Percentiles rank a stretch among this genome's conserved stretches.
Conservation (phyloP, 1,140 invertebrate species). For the Melitaea cinxia region DNA sequence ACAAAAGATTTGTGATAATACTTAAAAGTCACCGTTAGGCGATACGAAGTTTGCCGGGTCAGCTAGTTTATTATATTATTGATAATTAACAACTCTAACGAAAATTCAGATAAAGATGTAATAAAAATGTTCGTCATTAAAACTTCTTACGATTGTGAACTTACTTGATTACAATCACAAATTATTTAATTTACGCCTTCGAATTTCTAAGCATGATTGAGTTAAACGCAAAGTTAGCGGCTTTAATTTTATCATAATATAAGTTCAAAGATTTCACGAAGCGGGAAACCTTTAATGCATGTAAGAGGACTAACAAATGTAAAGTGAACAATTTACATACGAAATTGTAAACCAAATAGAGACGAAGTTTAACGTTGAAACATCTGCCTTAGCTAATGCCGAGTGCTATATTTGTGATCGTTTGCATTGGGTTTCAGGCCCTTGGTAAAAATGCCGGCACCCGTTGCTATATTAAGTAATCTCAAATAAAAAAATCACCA, state of each 20-base stretch:
- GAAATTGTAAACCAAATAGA: slow-evolving; percentile 64
- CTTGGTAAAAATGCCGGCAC: slow-evolving; percentile 8
- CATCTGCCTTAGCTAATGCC: slow-evolving; percentile 43
- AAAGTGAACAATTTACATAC: slow-evolving; percentile 60
- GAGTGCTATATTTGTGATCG: slow-evolving; percentile 8
- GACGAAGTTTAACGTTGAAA: slow-evolving; percentile 40
- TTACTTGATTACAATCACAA: not conserved
- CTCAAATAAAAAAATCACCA: not conserved
- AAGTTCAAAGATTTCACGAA: slow-evolving; percentile 57
- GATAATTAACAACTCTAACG: no score
- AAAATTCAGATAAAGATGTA: no score
- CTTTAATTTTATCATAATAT: slow-evolving; percentile 40
- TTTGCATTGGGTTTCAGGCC: slow-evolving; percentile 23
- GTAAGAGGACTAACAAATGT: slow-evolving; percentile 56
- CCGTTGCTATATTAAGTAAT: not conserved
- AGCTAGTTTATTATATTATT: no score
- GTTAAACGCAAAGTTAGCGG: slow-evolving; percentile 18
- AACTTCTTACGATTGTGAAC: not conserved
- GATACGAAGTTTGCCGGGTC: no score
- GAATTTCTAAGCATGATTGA: slow-evolving; percentile 3
- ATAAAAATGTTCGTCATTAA: not conserved
- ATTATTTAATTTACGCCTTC: slow-evolving; percentile 7
- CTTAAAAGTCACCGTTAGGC: no score
- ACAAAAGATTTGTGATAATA: no score
- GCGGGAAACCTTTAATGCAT: slow-evolving; percentile 56